A percentile compares a stretch with the other conserved stretches of the same genome.
Conservation (phyloP, 1,140 invertebrate species). For the Coenobita brevimanus region DNA sequence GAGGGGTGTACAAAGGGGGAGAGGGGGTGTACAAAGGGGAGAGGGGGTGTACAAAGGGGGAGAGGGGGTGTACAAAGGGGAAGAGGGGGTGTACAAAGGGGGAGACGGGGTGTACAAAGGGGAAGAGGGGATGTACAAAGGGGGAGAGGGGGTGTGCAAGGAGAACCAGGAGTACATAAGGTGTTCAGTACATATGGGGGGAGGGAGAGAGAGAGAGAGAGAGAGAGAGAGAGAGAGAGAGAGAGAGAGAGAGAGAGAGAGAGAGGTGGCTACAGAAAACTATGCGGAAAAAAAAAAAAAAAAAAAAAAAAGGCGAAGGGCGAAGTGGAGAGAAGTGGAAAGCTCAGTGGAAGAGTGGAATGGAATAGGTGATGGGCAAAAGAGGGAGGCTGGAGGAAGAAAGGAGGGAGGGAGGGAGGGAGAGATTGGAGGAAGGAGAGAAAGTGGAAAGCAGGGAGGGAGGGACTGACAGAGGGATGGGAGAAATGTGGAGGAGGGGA, state of each 20-base stretch:
- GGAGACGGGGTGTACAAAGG: constrained; percentile 15
- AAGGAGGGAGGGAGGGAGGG: constrained; percentile 20
- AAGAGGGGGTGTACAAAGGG: not conserved
- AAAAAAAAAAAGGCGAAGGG: constrained; percentile 14
- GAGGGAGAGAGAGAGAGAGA: too few species aligned
- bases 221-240: too few species aligned
- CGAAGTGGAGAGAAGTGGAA: not conserved
- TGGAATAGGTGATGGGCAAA: constrained; percentile 11
- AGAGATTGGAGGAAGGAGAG: not conserved
- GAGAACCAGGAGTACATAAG: too few species aligned
- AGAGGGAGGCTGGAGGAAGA: constrained; percentile 16
- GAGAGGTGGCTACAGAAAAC: too few species aligned
- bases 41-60: not conserved
- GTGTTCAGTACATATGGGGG: too few species aligned
- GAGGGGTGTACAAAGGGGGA: not conserved
- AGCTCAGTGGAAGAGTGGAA: not conserved
- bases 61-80: not conserved
- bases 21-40: not conserved
- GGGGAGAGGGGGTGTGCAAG: too few species aligned
- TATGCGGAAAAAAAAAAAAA: too few species aligned
- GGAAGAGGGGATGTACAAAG: constrained; percentile 15
- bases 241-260: too few species aligned
- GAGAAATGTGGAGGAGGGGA: not conserved
- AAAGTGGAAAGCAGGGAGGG: not conserved
- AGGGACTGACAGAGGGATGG: not conserved